Percentiles rank a stretch among this genome's conserved stretches.
Evolutionary conservation across 2,888 invertebrate species (phyloP).

Genomic region (Digitonthophagus gazella): DNA sequence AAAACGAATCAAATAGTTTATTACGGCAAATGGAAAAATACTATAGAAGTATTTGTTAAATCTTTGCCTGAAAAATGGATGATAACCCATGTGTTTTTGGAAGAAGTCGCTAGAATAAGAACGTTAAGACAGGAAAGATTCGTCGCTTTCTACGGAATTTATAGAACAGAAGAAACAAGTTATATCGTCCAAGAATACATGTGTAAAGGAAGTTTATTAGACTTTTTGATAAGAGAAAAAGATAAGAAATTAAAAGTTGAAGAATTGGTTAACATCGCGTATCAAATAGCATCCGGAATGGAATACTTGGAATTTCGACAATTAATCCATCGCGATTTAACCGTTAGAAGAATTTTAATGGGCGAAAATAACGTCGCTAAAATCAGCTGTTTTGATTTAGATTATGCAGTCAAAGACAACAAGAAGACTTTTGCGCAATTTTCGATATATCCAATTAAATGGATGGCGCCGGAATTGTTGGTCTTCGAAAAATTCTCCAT

Average conservation of each 20-base stretch:
- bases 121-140: conserved; percentile 93
- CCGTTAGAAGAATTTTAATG: conserved; percentile 92
- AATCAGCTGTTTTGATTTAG: conserved; percentile 93
- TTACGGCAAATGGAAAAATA: conserved; percentile 94
- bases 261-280: conserved; percentile 92
- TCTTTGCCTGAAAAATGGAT: conserved; percentile 94
- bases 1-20: conserved; percentile 98
- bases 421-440: conserved; percentile 96
- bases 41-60: conserved; percentile 96
- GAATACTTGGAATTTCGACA: conserved; percentile 91
- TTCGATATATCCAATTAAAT: conserved; percentile 96
- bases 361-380: conserved; percentile 69
- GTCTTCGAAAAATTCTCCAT: conserved; percentile 94
- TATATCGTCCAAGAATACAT: conserved; percentile 76
- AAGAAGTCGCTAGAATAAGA: conserved; percentile 99
- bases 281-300: conserved; percentile 94
- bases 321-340: conserved; percentile 92
- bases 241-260: conserved; percentile 87
- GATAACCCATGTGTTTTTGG: conserved; percentile 94
- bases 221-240: conserved; percentile 87
- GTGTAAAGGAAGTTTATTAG: conserved; percentile 91
- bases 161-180: conserved; percentile 67
- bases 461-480: conserved; percentile 97
- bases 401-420: conserved; percentile 95
- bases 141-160: conserved; percentile 68